Evolutionary conservation across 2,797 vertebrate species (phyloP).

Genomic region (Petrocephalus schoutedeni): DNA sequence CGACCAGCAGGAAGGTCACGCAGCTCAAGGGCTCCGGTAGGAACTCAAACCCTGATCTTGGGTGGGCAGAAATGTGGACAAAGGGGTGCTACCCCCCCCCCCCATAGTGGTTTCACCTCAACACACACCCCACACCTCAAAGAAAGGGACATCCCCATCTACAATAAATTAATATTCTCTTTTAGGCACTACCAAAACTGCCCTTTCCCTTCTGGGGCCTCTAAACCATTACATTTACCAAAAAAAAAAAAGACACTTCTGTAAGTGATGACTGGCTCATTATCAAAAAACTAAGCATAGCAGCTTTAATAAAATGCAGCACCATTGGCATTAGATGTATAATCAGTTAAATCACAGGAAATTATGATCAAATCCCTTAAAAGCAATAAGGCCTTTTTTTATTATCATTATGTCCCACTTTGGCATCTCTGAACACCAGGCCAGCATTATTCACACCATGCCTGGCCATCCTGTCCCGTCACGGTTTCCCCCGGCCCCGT

Average conservation of each 20-base stretch:
- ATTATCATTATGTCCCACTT: not conserved
- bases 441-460: not conserved
- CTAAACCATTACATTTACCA: not conserved
- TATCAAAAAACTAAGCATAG: not conserved
- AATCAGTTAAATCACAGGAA: not conserved
- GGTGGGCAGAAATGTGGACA: not conserved
- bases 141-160: too few relatives aligned
- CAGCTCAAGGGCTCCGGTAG: not conserved
- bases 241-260: not conserved
- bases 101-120: not conserved
- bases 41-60: not conserved
- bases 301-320: not conserved
- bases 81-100: not conserved
- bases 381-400: not conserved
- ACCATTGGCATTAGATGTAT: not conserved
- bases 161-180: not conserved
- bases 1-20: not conserved
- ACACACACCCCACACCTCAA: not conserved
- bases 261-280: not conserved
- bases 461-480: not conserved
- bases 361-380: constrained; percentile 2
- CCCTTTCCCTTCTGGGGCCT: not conserved
- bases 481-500: not conserved
- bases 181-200: not conserved
- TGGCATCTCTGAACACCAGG: not conserved